A percentile compares a stretch with the other conserved stretches of the same genome.
These are phyloP conservation scores for Platorchestia sp. DNA, from an alignment of 1,140 invertebrate genomes.

Conservation along the genomic window DNA sequence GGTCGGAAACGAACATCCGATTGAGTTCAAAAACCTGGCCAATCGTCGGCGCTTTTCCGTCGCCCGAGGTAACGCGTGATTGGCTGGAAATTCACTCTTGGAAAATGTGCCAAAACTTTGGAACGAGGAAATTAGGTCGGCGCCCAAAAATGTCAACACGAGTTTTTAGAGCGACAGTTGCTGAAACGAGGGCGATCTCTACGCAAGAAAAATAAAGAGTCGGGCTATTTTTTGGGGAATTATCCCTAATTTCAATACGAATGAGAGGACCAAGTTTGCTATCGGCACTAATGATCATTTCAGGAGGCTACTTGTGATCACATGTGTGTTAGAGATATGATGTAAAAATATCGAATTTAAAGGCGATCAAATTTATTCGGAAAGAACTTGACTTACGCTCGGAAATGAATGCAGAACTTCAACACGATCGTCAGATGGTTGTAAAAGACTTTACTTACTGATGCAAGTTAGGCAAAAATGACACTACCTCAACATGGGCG, in stretches of 20 bases:
- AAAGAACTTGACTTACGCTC: no score
- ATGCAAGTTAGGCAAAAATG: no score
- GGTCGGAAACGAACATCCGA: constrained; percentile 51
- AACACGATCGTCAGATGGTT: no score
- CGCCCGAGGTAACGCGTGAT: constrained; percentile 52
- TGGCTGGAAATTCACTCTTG: constrained; percentile 53
- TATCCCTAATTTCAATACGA: constrained; percentile 2
- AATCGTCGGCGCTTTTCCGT: constrained; percentile 38
- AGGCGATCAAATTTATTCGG: no score
- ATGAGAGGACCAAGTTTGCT: not conserved
- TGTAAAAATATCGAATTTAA: not conserved
- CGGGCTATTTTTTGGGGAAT: not conserved
- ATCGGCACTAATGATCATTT: not conserved
- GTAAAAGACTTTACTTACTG: no score
- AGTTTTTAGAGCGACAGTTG: constrained; percentile 2
- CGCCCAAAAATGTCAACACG: constrained; percentile 43
- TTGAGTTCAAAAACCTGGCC: constrained; percentile 44
- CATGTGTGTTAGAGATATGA: not conserved
- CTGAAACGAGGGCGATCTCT: not conserved
- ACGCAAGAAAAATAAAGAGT: not conserved
- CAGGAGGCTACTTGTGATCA: not conserved
- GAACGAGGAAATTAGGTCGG: constrained; percentile 42
- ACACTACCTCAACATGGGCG: no score
- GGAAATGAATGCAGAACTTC: no score
- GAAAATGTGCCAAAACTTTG: constrained; percentile 53